Percentiles rank a stretch among this genome's conserved stretches.
phyloP scores from a whole-genome alignment of 2,113 vertebrate genomes.

The Brachyistius frenatus region DNA sequence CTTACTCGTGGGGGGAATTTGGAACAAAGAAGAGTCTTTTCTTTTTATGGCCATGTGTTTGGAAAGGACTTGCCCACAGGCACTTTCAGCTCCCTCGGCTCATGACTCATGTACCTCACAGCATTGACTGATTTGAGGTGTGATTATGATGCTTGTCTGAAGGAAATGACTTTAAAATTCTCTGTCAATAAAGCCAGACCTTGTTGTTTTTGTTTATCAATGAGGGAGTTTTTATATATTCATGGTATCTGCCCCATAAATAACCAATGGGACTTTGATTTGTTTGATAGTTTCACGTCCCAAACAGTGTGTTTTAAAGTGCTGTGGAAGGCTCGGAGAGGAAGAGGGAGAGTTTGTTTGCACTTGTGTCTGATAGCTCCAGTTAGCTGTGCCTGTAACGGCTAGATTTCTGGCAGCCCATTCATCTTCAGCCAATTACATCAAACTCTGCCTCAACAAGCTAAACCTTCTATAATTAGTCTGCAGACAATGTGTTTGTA shows the following conservation, averaged over 20 bases:
- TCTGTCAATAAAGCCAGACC: not conserved
- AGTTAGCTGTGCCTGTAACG: slow-evolving; percentile 54
- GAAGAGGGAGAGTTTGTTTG: slow-evolving; percentile 6
- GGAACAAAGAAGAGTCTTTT: not conserved
- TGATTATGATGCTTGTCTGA: not conserved
- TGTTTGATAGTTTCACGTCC: not conserved
- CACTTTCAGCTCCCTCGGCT: not conserved
- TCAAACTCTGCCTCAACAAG: slow-evolving; percentile 55
- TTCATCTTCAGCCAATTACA: slow-evolving; percentile 69
- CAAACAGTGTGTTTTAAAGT: not conserved
- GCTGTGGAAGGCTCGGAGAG: not conserved
- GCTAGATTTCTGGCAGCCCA: slow-evolving; percentile 54
- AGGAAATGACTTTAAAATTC: not conserved
- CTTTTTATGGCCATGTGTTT: not conserved
- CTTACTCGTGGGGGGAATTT: not conserved
- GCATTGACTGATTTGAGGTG: not conserved
- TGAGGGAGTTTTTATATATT: too few species aligned
- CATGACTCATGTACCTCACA: too few species aligned
- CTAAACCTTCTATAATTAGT: slow-evolving; percentile 63
- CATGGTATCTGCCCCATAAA: not conserved
- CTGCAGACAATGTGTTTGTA: slow-evolving; percentile 32
- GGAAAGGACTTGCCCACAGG: not conserved
- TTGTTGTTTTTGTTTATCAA: not conserved
- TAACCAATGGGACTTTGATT: not conserved
- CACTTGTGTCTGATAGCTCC: slow-evolving; percentile 47